A percentile compares a stretch with the other conserved stretches of the same genome.
These are phyloP conservation scores for Premnoplex brunnescens DNA, from an alignment of 2,797 vertebrate species.

Conservation along the genomic window DNA sequence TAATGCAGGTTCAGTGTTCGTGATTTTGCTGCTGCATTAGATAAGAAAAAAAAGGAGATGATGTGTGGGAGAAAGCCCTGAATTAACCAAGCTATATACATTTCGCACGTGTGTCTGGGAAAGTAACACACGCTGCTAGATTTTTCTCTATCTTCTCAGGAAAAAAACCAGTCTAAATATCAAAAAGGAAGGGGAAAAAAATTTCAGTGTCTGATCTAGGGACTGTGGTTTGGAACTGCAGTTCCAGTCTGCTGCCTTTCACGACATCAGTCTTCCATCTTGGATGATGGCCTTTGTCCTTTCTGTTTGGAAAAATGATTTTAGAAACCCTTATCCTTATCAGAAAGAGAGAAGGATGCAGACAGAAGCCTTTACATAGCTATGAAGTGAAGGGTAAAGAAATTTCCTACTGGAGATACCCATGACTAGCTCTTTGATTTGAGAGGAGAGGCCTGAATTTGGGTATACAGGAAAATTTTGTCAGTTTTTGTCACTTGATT, in stretches of 20 bases:
- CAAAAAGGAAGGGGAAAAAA: neutral
- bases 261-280: neutral
- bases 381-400: neutral
- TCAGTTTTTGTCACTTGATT: neutral
- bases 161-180: neutral
- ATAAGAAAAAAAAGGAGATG: slow-evolving; percentile 7
- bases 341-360: neutral
- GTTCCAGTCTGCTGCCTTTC: neutral
- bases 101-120: neutral
- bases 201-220: neutral
- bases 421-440: neutral
- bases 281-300: neutral
- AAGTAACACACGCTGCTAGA: neutral
- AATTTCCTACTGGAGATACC: neutral
- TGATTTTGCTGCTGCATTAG: slow-evolving; percentile 21
- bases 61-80: neutral
- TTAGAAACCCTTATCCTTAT: neutral
- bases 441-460: neutral
- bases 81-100: slow-evolving; percentile 20
- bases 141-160: neutral
- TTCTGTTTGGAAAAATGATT: neutral
- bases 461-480: neutral
- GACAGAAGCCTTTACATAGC: neutral
- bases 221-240: neutral
- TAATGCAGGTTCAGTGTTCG: neutral